Evolutionary conservation across 1,140 invertebrate species (phyloP).

Genomic region (Galendromus occidentalis): DNA sequence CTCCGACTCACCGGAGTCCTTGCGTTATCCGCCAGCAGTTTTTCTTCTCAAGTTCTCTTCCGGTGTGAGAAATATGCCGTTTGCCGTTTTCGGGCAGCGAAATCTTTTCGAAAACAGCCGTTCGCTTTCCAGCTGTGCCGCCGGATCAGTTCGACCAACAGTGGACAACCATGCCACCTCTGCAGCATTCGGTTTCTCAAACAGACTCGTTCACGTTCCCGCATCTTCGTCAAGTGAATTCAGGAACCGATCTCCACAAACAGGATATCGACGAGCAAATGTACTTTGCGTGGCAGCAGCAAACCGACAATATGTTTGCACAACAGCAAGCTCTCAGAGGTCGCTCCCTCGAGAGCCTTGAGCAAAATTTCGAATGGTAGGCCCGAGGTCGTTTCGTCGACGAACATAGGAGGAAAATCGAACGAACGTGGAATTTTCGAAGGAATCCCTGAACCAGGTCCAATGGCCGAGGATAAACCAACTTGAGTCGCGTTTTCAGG

Average conservation of each 20-base stretch:
- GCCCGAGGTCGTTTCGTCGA: background rate
- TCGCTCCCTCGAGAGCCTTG: slow-evolving; percentile 1
- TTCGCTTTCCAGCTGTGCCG: background rate
- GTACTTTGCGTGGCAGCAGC: slow-evolving; percentile 1
- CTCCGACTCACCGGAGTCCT: too few species aligned
- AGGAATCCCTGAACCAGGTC: too few species aligned
- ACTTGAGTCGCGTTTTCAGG: background rate
- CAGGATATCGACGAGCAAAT: background rate
- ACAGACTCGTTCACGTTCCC: background rate
- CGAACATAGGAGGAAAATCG: too few species aligned
- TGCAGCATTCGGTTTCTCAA: slow-evolving; percentile 1
- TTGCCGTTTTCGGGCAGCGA: too few species aligned
- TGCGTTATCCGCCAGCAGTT: too few species aligned
- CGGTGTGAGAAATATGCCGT: too few species aligned
- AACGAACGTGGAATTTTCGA: too few species aligned
- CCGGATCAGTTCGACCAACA: background rate
- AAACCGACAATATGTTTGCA: background rate
- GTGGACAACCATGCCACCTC: background rate
- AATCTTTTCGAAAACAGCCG: too few species aligned
- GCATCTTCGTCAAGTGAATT: background rate
- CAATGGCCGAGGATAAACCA: too few species aligned
- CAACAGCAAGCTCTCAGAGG: background rate
- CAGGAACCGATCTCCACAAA: background rate
- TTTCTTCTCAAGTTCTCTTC: too few species aligned
- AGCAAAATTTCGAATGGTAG: slow-evolving; percentile 5